phyloP scores from a whole-genome alignment of 2,888 invertebrate species.

The Acanthosepion pharaonis region DNA sequence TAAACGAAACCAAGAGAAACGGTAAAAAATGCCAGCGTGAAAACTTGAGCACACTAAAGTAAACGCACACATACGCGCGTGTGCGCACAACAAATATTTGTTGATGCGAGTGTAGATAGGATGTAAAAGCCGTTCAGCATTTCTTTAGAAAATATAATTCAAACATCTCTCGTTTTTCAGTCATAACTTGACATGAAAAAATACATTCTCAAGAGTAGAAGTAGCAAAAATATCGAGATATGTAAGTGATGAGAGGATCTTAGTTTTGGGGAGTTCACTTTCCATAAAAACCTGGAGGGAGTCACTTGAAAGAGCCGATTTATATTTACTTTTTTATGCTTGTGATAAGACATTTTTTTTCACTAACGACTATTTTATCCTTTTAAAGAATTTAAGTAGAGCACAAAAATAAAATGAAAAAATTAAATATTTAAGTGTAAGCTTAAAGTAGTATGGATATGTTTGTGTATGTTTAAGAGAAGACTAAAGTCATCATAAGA shows the following conservation, averaged over 20 bases:
- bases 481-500: not conserved
- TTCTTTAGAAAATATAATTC: not conserved
- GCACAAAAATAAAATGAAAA: not conserved
- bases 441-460: not conserved
- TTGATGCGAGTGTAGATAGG: not conserved
- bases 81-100: not conserved
- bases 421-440: not conserved
- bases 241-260: not conserved
- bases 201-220: not conserved
- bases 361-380: not conserved
- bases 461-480: not conserved
- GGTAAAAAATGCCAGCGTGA: no score
- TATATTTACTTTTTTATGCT: not conserved
- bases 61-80: not conserved
- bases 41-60: not conserved
- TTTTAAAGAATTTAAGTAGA: slow-evolving; percentile 18
- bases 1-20: no score
- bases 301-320: not conserved
- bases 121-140: not conserved
- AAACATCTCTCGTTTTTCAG: not conserved
- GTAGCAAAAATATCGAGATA: not conserved
- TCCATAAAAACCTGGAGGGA: not conserved
- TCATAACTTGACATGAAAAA: not conserved
- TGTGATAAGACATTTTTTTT: not conserved
- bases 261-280: not conserved